phyloP scores from a whole-genome alignment of 2,113 vertebrate genomes.

The Neofelis nebulosa region DNA sequence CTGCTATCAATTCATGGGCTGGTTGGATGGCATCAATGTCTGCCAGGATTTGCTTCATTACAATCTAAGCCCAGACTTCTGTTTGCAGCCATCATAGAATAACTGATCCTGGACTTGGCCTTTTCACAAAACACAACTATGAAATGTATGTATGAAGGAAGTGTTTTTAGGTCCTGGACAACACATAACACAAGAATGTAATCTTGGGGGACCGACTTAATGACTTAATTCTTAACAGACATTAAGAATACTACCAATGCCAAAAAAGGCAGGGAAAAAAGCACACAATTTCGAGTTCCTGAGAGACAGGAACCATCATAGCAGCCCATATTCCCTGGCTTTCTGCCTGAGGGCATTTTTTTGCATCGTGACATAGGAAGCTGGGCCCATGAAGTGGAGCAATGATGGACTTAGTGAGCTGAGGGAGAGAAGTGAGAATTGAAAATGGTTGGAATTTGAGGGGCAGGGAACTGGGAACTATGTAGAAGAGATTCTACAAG shows the following conservation, averaged over 20 bases:
- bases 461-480: not conserved
- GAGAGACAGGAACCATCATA: not conserved
- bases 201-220: not conserved
- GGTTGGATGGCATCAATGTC: not conserved
- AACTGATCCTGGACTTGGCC: not conserved
- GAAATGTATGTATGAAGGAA: not conserved
- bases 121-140: not conserved
- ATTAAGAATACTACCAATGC: no score
- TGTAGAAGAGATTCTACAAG: not conserved
- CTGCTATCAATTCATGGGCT: not conserved
- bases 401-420: not conserved
- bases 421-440: not conserved
- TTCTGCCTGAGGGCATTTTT: not conserved
- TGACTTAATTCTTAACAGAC: no score
- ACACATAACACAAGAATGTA: not conserved
- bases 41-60: not conserved
- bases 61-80: slow-evolving; percentile 16
- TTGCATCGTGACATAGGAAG: not conserved
- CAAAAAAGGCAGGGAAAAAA: no score
- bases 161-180: not conserved
- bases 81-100: not conserved
- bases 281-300: not conserved
- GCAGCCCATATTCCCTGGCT: not conserved
- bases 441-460: not conserved
- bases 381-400: not conserved